Base-by-base conservation (phyloP, 2,113 vertebrate species). In the Ptilorrhoa leucosticta region DNA sequence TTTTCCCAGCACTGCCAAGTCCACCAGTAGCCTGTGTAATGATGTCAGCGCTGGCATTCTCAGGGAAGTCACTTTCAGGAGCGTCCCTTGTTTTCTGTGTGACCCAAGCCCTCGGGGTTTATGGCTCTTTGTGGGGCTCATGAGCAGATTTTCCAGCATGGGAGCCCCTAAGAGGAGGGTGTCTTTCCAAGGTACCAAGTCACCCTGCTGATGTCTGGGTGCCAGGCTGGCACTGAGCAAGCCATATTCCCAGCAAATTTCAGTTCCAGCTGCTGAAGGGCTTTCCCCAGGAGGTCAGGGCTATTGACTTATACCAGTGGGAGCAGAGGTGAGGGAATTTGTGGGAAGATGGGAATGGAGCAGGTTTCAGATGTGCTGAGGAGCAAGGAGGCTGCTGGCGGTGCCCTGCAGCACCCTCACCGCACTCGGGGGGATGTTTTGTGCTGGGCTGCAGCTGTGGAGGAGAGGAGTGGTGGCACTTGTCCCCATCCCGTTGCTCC, bases 381-480 rank as follows among this genome's bases (percentile, higher is more conserved):
- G 69, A 31, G 45, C 70, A 9, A 37, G 54, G 51, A 26, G 68
- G 31, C 26, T 23, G 83, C 75, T 19, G 15, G 18, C 3, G 11
- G 8, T 23, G 3, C 44, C 5, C 0, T 2, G 3, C 3, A 40
- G 31, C 76, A 30, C 10, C 11, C 3, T 33, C 39, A 53, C 73
- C 2, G 0, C 10, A 1, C 2, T 0, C 13, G 26, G 50, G 11
- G 50, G 20, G 9, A 27, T 18, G 24, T 21, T 53, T 8, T 18
- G 24, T 17, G 30, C 16, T 9, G 71, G 83, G 37, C 71, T 60
- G 72, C 54, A 33, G 54, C 54, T 53, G 30, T 31, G 61, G 11
- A 60, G n/a, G 45, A 76, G 61, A 76, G 61, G 16, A 50, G 6
- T 5, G 27, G 28, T 20, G 11, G 14, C 6, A 0, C 44, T 30